phyloP scores from a whole-genome alignment of 2,113 vertebrate genomes.

The Psophia crepitans region DNA sequence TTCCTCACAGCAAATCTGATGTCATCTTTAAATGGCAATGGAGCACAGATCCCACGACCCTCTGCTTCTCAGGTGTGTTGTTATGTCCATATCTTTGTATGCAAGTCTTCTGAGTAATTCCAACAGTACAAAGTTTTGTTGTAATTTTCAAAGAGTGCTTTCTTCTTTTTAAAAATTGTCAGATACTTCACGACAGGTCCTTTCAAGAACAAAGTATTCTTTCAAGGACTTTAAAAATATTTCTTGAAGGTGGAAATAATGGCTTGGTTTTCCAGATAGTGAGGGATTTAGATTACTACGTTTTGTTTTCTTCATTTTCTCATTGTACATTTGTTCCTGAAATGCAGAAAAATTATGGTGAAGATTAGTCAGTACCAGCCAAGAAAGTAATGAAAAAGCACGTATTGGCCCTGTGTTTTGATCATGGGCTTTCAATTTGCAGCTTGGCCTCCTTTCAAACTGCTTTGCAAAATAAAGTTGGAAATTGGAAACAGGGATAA shows the following conservation, averaged over 20 bases:
- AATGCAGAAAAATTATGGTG: background rate
- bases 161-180: background rate
- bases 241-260: background rate
- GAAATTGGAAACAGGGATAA: background rate
- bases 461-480: background rate
- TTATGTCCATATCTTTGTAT: background rate
- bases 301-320: background rate
- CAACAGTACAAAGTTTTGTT: background rate
- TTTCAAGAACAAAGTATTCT: background rate
- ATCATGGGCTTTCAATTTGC: background rate
- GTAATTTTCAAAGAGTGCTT: background rate
- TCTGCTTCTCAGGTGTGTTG: background rate
- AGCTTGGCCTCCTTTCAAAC: background rate
- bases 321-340: background rate
- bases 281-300: background rate
- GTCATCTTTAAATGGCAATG: background rate
- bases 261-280: background rate
- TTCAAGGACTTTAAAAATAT: background rate
- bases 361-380: background rate
- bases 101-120: background rate
- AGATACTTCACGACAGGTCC: background rate
- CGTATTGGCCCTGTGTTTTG: background rate
- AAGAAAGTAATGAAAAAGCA: background rate
- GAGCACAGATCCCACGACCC: background rate
- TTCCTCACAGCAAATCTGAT: background rate